These are phyloP conservation scores for Phaethornis superciliosus DNA, from an alignment of 2,113 vertebrate genomes.

Conservation along the genomic window DNA sequence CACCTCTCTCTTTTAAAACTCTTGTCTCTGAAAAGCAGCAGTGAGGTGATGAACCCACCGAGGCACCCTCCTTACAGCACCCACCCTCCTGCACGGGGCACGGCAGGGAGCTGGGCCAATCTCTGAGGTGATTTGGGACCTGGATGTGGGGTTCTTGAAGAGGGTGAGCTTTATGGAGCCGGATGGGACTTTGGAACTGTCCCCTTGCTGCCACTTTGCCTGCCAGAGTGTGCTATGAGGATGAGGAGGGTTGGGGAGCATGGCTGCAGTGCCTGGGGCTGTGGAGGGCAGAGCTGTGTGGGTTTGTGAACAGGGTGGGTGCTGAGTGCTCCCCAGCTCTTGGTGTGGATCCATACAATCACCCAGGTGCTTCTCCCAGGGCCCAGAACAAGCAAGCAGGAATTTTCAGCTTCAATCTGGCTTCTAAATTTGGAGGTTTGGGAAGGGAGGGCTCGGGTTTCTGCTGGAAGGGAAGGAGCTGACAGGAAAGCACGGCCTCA, in stretches of 20 bases:
- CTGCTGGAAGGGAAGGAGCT: constrained; percentile 84
- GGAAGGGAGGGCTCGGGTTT: constrained; percentile 81
- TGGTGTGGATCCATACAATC: neutral
- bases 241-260: neutral
- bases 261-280: neutral
- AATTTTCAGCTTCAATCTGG: constrained; percentile 80
- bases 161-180: neutral
- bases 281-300: neutral
- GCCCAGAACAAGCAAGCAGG: constrained; percentile 70
- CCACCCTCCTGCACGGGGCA: no score
- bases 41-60: neutral
- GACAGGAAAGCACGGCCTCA: constrained; percentile 84
- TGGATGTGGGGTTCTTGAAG: neutral
- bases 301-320: neutral
- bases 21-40: neutral
- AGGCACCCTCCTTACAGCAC: neutral
- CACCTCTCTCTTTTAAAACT: neutral
- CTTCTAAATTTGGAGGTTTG: constrained; percentile 82
- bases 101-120: neutral
- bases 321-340: neutral
- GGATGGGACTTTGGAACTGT: rapidly evolving
- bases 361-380: neutral
- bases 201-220: neutral
- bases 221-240: neutral
- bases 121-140: neutral